Base-by-base conservation (phyloP, 2,797 vertebrate genomes). In the Lophius americanus region DNA sequence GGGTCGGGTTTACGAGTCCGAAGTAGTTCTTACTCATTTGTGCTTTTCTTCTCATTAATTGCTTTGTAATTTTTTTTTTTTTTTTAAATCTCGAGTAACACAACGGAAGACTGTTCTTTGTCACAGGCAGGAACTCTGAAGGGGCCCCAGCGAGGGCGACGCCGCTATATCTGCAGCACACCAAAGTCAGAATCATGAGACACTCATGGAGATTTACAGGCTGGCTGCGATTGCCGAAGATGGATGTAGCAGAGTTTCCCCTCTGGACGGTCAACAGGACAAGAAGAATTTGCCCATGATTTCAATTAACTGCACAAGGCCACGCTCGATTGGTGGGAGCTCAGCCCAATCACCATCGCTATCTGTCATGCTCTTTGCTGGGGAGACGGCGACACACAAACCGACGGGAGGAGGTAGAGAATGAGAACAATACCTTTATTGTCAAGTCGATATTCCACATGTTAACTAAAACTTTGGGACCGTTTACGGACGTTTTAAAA, bases 271-370 rank as follows among this genome's bases (percentile, higher is more conserved):
- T 76, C 63, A 71, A 84, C 84, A 70, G 83, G 84, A 85, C 81
- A 86, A 84, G 83, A 89, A 78, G 76, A 85, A 87, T 91, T 91
- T 59, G 56, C 86, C 92, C 89, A 90, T 87, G 82, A 91, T 92
- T 92, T 93, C 88, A 93, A 94, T 92, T 91, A 93, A 92, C 82
- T 91, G 81, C 83, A 78, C 68, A 64, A 73, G 60, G 85, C 62
- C 84, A 84, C 39, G 87, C 88, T 91, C 85, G 81, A 93, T 91
- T 90, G 90, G 89, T 75, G 84, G 68, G 76, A 79, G 82, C 78
- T 86, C 76, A 68, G 75, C 81, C 87, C 84, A 88, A 85, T 85
- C 88, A 81, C 84, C 63, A 84, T 83, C 59, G 51, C 84, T 88
- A 90, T 91, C 85, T 84, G 88, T 91, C 92, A 92, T 75, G 70